Evolutionary conservation across 2,797 vertebrate genomes (phyloP).

Genomic region (Tachyglossus aculeatus): DNA sequence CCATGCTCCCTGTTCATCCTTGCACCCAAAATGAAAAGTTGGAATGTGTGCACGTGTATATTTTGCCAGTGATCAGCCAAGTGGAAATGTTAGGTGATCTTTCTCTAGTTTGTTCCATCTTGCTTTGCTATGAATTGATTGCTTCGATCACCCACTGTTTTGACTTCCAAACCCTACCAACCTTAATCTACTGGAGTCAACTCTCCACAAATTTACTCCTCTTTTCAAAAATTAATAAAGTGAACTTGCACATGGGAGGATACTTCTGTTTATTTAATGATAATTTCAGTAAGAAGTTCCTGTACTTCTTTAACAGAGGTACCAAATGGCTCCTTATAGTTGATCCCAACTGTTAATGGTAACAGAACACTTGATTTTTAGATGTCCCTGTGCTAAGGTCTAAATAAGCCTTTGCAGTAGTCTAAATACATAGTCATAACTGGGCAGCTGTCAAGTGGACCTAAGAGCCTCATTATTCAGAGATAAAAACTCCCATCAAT

Average conservation of each 20-base stretch:
- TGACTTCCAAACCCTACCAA: background rate
- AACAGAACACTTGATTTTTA: background rate
- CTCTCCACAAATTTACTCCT: background rate
- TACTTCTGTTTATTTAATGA: background rate
- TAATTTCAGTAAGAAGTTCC: background rate
- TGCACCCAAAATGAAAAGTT: too few species aligned
- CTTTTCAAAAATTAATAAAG: background rate
- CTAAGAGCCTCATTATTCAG: background rate
- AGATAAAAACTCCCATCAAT: background rate
- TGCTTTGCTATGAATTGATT: constrained; percentile 8
- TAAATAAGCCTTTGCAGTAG: constrained; percentile 8
- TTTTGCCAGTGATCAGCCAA: too few species aligned
- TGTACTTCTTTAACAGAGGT: background rate
- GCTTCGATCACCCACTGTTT: constrained; percentile 16
- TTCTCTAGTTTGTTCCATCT: too few species aligned
- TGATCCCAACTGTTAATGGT: background rate
- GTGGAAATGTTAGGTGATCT: too few species aligned
- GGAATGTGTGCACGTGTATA: too few species aligned
- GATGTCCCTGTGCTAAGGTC: constrained; percentile 1
- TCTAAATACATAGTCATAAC: background rate
- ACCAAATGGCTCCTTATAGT: background rate
- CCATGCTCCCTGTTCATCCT: too few species aligned
- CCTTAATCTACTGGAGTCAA: background rate
- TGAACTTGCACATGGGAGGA: too few species aligned
- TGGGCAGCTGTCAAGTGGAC: background rate